A percentile compares a stretch with the other conserved stretches of the same genome.
Evolutionary conservation across 92 coral and sea anemone species (phyloP).

Genomic region (Virgularia gustaviana): DNA sequence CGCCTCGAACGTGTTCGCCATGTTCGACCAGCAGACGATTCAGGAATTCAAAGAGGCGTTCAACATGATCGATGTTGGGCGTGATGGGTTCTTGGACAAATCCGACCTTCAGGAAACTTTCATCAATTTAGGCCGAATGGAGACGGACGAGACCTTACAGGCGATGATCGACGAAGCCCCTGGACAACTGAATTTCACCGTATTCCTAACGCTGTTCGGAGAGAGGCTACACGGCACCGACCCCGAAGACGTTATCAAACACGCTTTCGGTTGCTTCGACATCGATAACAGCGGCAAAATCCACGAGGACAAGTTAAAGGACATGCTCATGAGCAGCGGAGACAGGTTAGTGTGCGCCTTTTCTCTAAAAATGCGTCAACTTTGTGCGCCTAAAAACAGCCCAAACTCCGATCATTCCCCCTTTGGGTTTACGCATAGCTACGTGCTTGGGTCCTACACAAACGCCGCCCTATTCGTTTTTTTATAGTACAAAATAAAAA

Average conservation of each 20-base stretch:
- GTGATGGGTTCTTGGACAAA: conserved; percentile 92
- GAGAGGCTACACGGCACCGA: conserved; percentile 97
- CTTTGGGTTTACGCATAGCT: no score
- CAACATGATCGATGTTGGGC: conserved; percentile 95
- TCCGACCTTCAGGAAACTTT: conserved; percentile 89
- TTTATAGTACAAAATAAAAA: no score
- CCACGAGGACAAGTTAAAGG: conserved; percentile 70
- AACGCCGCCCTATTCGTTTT: no score
- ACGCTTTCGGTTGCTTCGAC: conserved; percentile 91
- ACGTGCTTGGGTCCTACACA: no score
- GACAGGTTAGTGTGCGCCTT: conserved; percentile 69
- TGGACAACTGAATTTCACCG: conserved; percentile 88
- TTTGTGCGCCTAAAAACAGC: no score
- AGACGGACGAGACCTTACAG: conserved; percentile 70
- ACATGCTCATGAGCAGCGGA: conserved; percentile 67
- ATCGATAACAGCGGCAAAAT: conserved; percentile 66
- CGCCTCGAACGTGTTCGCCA: conserved; percentile 93
- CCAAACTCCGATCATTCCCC: no score
- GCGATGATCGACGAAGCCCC: conserved; percentile 88
- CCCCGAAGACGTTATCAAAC: conserved; percentile 89
- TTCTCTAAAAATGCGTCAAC: no score
- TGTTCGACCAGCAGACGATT: conserved; percentile 96
- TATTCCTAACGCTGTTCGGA: conserved; percentile 94
- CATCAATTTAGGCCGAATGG: conserved; percentile 84
- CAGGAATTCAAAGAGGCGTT: conserved; percentile 99